Conservation (phyloP, 2,888 invertebrate genomes). For the Drosophila meridiana region DNA sequence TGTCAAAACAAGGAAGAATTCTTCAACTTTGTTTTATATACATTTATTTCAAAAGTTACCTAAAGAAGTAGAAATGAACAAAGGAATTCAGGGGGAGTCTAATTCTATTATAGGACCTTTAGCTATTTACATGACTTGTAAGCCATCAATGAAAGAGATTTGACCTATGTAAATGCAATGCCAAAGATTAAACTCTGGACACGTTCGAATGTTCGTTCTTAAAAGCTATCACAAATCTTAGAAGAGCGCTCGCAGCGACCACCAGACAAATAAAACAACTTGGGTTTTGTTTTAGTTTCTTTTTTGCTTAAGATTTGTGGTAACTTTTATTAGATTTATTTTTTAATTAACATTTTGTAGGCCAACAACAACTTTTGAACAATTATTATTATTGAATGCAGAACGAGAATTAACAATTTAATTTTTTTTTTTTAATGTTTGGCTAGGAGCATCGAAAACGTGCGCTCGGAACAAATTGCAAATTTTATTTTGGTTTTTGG, state of each 20-base stretch:
- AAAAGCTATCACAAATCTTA: constrained; percentile 80
- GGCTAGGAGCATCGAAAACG: constrained; percentile 20
- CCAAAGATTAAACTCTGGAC: neutral
- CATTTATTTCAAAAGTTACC: neutral
- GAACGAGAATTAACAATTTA: constrained; percentile 51
- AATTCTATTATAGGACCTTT: neutral
- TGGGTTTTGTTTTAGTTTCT: constrained; percentile 30
- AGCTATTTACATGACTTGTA: neutral
- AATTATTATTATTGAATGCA: constrained; percentile 58
- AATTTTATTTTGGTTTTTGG: constrained; percentile 5
- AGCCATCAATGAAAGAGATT: neutral
- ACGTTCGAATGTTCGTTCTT: neutral
- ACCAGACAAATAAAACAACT: constrained; percentile 78
- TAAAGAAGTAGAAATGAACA: neutral
- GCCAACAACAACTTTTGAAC: constrained; percentile 78
- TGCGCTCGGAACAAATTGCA: constrained; percentile 19
- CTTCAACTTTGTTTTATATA: neutral
- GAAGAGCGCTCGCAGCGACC: constrained; percentile 26
- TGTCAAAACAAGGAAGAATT: neutral
- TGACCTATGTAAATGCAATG: neutral
- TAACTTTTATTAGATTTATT: constrained; percentile 80
- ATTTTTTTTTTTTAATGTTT: neutral
- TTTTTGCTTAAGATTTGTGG: constrained; percentile 79
- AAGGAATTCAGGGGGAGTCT: neutral
- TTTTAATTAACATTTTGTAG: constrained; percentile 69